Base-by-base conservation (phyloP, 2,888 invertebrate genomes). In the Trichopoda pennipes region DNA sequence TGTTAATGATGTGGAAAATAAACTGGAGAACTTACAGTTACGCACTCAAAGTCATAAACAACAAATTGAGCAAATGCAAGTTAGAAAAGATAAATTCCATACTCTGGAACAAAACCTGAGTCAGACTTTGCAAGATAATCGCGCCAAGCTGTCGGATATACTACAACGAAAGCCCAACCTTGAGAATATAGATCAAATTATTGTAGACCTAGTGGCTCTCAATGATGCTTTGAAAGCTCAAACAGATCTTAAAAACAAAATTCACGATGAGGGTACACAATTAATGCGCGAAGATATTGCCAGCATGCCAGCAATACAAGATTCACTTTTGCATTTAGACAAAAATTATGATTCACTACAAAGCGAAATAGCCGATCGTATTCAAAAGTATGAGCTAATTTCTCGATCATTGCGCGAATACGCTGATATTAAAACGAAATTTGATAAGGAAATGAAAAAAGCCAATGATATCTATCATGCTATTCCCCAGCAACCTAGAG, bases 251-350 rank as follows among this genome's bases (percentile, higher is more conserved):
- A 94, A 95, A 87, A 94, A 95, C 84, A 93, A 94, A 84, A 92
- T 97, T n/a, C 94, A 95, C 86, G 94, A 94, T 87, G 95, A 96
- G 92, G 97, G 96, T 0, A 92, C 95, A 72, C 93, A 94, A 86
- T 91, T 97, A 84, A 94, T 97, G 94, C 94, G 95, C 88, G 95
- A 96, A 91, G 95, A 98, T 91, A 94, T 96, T 87, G 93, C 94
- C 68, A 95, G 95, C 85, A 94, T 95, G 90, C 94, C 95, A 0
- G 93, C 94, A 0, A 94, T 97, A 80, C 97, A 97, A 90, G 95
- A 95, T 85, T 94, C 94, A 60, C 91, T 97, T 0, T 93, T 96
- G 0, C 93, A 95, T 0, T 93, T 96, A 53, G 97, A 97, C 87
- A 93, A 94, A 73, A 94, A 94, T 85, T 97, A 96, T 94, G 96